A percentile compares a stretch with the other conserved stretches of the same genome.
Conservation (phyloP, 2,888 invertebrate species). For the Troglohyphantes excavatus region DNA sequence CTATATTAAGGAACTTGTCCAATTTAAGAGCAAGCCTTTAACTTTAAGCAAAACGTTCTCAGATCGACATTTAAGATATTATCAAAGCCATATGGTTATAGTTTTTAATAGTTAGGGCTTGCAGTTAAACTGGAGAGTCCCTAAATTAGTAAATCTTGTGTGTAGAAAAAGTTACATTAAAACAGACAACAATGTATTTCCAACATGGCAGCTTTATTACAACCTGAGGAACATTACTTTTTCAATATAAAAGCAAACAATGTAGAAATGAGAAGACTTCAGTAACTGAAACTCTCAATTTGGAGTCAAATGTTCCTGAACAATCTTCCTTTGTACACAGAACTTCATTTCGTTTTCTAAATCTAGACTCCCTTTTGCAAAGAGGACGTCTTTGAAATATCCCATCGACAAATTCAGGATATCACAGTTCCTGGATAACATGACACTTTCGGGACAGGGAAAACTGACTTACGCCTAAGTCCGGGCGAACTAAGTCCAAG, state of each 20-base stretch:
- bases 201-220: conserved; percentile 79
- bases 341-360: conserved; percentile 73
- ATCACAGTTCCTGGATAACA: conserved; percentile 79
- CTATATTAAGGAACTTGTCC: too few species aligned
- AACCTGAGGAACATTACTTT: conserved; percentile 79
- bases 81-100: too few species aligned
- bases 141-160: too few species aligned
- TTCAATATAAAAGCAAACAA: conserved; percentile 79
- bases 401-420: conserved; percentile 58
- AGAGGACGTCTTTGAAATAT: conserved; percentile 69
- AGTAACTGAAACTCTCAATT: conserved; percentile 77
- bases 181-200: conserved; percentile 46
- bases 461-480: conserved; percentile 70
- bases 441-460: conserved; percentile 79
- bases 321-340: conserved; percentile 77
- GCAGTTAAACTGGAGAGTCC: too few species aligned
- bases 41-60: too few species aligned
- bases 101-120: too few species aligned
- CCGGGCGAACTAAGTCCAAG: conserved; percentile 68
- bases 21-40: too few species aligned
- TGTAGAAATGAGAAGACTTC: conserved; percentile 79
- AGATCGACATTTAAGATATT: too few species aligned
- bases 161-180: too few species aligned
- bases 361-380: conserved; percentile 73
- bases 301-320: conserved; percentile 75